Evolutionary conservation across 2,888 invertebrate genomes (phyloP).

Genomic region (Drosophila subsilvestris): DNA sequence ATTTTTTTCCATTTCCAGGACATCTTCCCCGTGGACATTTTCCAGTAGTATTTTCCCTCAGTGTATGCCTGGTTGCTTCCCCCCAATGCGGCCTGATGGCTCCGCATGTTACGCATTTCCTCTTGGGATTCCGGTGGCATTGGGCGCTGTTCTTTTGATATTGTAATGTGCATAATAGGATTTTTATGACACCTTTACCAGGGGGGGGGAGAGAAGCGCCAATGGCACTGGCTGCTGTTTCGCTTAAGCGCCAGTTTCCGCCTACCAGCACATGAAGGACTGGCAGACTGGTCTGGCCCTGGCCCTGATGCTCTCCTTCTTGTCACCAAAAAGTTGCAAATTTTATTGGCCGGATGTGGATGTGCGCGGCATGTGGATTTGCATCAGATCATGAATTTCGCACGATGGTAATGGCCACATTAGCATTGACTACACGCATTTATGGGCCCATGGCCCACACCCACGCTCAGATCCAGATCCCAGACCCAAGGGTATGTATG

Average conservation of each 20-base stretch:
- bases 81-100: slow-evolving; percentile 16
- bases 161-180: slow-evolving; percentile 83
- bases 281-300: background rate
- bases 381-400: slow-evolving; percentile 77
- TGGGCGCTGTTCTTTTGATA: slow-evolving; percentile 74
- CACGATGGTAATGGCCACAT: slow-evolving; percentile 74
- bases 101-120: slow-evolving; percentile 63
- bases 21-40: too few relatives aligned
- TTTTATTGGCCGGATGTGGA: slow-evolving; percentile 73
- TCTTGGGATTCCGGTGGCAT: slow-evolving; percentile 55
- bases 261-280: background rate
- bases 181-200: slow-evolving; percentile 77
- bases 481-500: slow-evolving; percentile 2
- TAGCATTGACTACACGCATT: slow-evolving; percentile 77
- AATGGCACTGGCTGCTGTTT: slow-evolving; percentile 38
- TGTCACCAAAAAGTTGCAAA: slow-evolving; percentile 77
- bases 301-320: slow-evolving; percentile 29
- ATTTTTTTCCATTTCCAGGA: too few relatives aligned
- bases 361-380: slow-evolving; percentile 68
- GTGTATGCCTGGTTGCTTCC: slow-evolving; percentile 4
- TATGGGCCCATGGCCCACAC: too few relatives aligned
- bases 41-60: background rate
- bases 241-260: slow-evolving; percentile 36
- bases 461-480: too few relatives aligned
- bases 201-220: slow-evolving; percentile 33